phyloP scores from a whole-genome alignment of 23 tunicate species.

The Halocynthia roretzi region DNA sequence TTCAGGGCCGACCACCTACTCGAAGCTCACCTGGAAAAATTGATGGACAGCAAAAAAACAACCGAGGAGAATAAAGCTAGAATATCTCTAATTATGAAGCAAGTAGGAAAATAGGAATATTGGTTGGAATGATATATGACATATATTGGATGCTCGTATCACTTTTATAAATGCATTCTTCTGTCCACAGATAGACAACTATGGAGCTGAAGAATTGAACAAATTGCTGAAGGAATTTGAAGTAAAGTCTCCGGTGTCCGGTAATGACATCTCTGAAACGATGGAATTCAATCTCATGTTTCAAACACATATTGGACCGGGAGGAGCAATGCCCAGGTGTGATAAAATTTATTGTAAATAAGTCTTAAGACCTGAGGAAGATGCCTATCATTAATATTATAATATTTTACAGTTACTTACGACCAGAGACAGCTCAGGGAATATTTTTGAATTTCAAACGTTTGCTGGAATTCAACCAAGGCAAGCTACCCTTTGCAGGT shows the following conservation, averaged over 20 bases:
- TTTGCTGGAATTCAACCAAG: conserved; percentile 91
- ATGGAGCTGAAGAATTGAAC: conserved; percentile 68
- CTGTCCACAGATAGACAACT: conserved; percentile 49
- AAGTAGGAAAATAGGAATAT: neutral
- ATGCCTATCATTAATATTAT: neutral
- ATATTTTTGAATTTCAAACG: conserved; percentile 93
- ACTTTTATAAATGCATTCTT: neutral
- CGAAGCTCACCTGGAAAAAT: conserved; percentile 63
- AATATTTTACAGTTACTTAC: conserved; percentile 28
- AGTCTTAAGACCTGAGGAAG: neutral
- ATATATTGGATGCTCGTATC: neutral
- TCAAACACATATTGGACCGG: conserved; percentile 90
- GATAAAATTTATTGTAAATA: neutral
- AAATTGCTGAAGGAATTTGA: conserved; percentile 61
- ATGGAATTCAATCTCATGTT: conserved; percentile 95
- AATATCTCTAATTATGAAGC: conserved; percentile 38
- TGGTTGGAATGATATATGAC: neutral
- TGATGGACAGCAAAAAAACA: conserved; percentile 58
- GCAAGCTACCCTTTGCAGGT: conserved; percentile 89
- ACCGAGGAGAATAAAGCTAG: conserved; percentile 60
- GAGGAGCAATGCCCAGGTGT: conserved; percentile 62
- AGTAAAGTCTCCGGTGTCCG: conserved; percentile 77
- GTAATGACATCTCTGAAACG: conserved; percentile 81
- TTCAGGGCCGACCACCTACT: conserved; percentile 93
- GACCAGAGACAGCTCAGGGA: conserved; percentile 99